Evolutionary conservation across 2,113 vertebrate genomes (phyloP), one percentile per base, ranked within the genome.

Genomic region (Notechis scutatus): DNA sequence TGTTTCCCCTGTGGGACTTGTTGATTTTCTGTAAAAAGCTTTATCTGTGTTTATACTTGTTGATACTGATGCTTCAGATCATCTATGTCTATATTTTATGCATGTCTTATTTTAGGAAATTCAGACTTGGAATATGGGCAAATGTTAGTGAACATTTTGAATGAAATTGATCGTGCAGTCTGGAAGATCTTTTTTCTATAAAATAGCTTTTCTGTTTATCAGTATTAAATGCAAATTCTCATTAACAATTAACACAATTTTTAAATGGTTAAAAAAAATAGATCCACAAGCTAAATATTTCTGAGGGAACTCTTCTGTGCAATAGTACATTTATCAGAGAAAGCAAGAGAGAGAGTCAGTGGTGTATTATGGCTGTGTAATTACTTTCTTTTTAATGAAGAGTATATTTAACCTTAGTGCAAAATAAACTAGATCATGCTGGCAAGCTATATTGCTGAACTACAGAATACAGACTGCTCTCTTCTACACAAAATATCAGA

Each of bases 1-100:
- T 93, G 92, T 94, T 91, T 93, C 59, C 94, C 88, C 93, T 59
- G 59, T 90, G 86, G 2, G 7, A 88, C 93, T 91, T 95, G 95
- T 92, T 94, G 92, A 89, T 95, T 92, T 96, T 92, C 94, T 93
- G 95, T 87, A 88, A 88, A 64, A 50, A 94, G 89, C 93, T 90
- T 94, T 91, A 92, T 95, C 93, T 95, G 93, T 94, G 91, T 95
- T 91, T 95, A 91, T 95, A 94, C 95, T 97, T 96, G 94, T 95
- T 93, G 95, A 96, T 96, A 95, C 93, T 96, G 94, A 94, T 95
- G 92, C 92, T 93, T 96, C 89, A 87, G 89, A 95, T 95, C 92
- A 90, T 92, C 90, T 94, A 94, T 93, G 90, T 88, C 93, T 94
- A 56, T 95, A 91, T 94, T 92, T 95, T 95, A 94, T 88, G 94